Conservation (phyloP, 1,140 invertebrate species). For the Drosophila funebris region DNA sequence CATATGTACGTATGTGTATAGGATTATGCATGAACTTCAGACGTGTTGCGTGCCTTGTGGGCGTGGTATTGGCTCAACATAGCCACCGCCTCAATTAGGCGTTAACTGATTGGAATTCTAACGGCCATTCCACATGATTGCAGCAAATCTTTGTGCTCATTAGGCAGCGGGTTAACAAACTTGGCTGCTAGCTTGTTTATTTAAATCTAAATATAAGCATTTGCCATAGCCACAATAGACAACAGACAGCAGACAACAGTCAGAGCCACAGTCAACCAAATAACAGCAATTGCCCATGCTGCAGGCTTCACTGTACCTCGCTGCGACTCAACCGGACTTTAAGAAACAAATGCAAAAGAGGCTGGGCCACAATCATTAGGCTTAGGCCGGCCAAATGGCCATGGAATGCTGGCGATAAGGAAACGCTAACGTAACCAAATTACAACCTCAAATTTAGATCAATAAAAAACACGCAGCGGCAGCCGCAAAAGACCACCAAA, state of each 20-base stretch:
- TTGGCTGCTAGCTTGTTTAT: conserved; percentile 42
- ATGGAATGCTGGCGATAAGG: conserved; percentile 62
- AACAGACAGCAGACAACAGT: background rate
- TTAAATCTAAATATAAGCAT: conserved; percentile 45
- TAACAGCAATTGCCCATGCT: conserved; percentile 60
- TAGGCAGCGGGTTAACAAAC: conserved; percentile 47
- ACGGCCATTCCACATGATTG: conserved; percentile 56
- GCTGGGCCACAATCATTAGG: conserved; percentile 47
- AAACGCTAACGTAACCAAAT: conserved; percentile 60
- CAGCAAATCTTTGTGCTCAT: conserved; percentile 65
- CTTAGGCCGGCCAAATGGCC: conserved; percentile 16
- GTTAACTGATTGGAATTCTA: conserved; percentile 74
- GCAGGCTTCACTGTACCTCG: conserved; percentile 19
- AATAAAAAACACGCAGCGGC: conserved; percentile 62
- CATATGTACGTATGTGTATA: background rate
- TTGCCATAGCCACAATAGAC: background rate
- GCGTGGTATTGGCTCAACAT: conserved; percentile 42
- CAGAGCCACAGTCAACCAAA: conserved; percentile 35
- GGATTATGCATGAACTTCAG: background rate
- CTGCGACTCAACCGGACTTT: conserved; percentile 19
- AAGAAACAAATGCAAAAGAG: conserved; percentile 40
- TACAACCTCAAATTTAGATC: conserved; percentile 71
- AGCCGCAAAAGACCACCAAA: conserved; percentile 16
- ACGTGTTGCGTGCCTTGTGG: conserved; percentile 47
- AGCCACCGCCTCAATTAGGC: conserved; percentile 64